Conservation (phyloP, 2,888 invertebrate species). For the Serripes groenlandicus region DNA sequence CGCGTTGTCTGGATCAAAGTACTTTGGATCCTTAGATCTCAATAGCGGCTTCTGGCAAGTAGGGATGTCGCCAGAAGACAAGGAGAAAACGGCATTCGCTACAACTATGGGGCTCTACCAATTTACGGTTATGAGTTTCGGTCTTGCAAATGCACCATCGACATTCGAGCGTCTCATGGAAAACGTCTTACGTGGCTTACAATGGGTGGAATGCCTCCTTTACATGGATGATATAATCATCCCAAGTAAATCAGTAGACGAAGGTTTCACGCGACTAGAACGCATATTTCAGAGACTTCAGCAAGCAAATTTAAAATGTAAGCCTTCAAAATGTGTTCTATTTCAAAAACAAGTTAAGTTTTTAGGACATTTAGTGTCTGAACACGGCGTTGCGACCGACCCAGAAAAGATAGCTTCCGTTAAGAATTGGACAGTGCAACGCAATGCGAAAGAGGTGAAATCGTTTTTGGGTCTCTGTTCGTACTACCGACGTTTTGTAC, state of each 20-base stretch:
- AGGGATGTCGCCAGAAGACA: constrained; percentile 35
- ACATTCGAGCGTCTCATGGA: constrained; percentile 55
- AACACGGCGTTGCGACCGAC: constrained; percentile 51
- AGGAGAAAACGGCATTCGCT: constrained; percentile 52
- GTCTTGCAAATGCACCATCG: constrained; percentile 46
- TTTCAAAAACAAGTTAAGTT: constrained; percentile 42
- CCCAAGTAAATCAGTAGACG: constrained; percentile 30
- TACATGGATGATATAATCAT: constrained; percentile 57
- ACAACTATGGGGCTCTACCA: constrained; percentile 52
- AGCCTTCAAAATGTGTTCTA: constrained; percentile 62
- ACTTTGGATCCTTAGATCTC: constrained; percentile 52
- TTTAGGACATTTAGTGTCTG: constrained; percentile 54
- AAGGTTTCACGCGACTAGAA: constrained; percentile 37
- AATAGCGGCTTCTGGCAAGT: constrained; percentile 57
- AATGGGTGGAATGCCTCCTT: constrained; percentile 31
- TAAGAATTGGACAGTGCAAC: constrained; percentile 46
- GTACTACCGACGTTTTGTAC: constrained; percentile 53
- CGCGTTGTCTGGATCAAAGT: constrained; percentile 33
- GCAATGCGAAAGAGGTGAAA: constrained; percentile 25
- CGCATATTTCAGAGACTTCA: constrained; percentile 46
- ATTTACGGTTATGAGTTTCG: constrained; percentile 54
- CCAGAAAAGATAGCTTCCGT: constrained; percentile 47
- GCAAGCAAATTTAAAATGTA: constrained; percentile 53
- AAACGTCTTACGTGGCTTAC: constrained; percentile 29
- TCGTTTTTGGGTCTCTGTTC: constrained; percentile 44